Conservation (phyloP, 2,113 vertebrate species). For the Oryzias melastigma region DNA sequence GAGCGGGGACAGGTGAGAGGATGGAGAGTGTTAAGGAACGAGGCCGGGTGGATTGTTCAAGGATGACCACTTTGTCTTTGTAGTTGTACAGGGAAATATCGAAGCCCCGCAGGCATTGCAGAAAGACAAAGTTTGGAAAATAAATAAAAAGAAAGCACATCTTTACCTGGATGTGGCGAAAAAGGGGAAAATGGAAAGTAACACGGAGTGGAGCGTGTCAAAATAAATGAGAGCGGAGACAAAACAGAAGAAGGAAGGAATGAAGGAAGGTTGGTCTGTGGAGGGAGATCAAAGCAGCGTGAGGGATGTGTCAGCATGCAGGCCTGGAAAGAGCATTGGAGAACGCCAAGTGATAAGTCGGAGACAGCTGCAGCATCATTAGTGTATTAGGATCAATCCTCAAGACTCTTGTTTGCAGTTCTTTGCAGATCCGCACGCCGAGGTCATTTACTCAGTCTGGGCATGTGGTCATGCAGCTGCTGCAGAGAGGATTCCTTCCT, state of each 20-base stretch:
- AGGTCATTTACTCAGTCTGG: conserved; percentile 16
- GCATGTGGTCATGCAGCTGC: conserved; percentile 41
- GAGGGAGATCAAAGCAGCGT: conserved; percentile 52
- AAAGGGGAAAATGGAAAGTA: neutral
- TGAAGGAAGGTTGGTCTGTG: conserved; percentile 32
- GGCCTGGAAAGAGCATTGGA: conserved; percentile 30
- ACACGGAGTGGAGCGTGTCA: conserved; percentile 25
- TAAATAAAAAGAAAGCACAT: conserved; percentile 8
- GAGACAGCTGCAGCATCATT: conserved; percentile 74
- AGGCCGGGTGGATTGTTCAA: neutral
- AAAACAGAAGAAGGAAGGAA: conserved; percentile 28
- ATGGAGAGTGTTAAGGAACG: conserved; percentile 13
- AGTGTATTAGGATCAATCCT: conserved; percentile 69
- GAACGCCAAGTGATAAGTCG: conserved; percentile 57
- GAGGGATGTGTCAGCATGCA: conserved; percentile 43
- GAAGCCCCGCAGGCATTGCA: neutral
- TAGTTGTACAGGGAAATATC: neutral
- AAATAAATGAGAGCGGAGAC: conserved; percentile 50
- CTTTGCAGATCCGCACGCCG: conserved; percentile 18
- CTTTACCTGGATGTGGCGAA: conserved; percentile 39
- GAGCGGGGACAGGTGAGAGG: conserved; percentile 41
- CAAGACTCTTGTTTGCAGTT: conserved; percentile 54
- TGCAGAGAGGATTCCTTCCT: conserved; percentile 14
- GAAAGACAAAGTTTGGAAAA: conserved; percentile 1
- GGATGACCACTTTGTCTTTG: conserved; percentile 1